Conservation (phyloP, 2,888 invertebrate species). For the Amphipyra tragopoginis region DNA sequence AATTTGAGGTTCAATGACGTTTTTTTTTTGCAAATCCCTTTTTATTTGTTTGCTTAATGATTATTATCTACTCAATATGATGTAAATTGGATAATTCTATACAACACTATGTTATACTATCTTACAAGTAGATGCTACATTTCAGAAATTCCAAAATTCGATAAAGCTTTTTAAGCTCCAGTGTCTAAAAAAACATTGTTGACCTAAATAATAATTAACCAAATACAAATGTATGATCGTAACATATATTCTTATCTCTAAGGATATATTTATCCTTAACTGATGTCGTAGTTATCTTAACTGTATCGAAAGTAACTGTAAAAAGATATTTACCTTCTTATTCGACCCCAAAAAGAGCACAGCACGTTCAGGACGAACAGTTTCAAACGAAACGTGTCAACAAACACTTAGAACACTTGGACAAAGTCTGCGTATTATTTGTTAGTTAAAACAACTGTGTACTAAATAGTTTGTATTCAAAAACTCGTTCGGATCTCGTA, state of each 20-base stretch:
- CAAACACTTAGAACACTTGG: conserved; percentile 75
- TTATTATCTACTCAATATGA: background rate
- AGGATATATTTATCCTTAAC: conserved; percentile 35
- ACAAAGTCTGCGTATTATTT: conserved; percentile 57
- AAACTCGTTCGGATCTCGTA: conserved; percentile 69
- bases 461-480: conserved; percentile 57
- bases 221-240: background rate
- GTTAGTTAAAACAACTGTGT: conserved; percentile 60
- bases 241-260: background rate
- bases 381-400: conserved; percentile 66
- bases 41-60: background rate
- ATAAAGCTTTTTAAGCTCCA: background rate
- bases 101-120: too few species aligned
- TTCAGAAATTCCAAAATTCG: background rate
- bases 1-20: conserved; percentile 15
- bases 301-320: conserved; percentile 69
- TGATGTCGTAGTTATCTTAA: conserved; percentile 54
- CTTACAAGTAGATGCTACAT: too few species aligned
- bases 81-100: too few species aligned
- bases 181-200: background rate
- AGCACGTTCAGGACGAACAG: conserved; percentile 61
- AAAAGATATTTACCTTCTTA: conserved; percentile 76
- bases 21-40: background rate
- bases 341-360: conserved; percentile 71
- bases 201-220: background rate